These are phyloP conservation scores for Campaea margaritaria DNA, from an alignment of 2,888 invertebrate genomes.

Conservation along the genomic window DNA sequence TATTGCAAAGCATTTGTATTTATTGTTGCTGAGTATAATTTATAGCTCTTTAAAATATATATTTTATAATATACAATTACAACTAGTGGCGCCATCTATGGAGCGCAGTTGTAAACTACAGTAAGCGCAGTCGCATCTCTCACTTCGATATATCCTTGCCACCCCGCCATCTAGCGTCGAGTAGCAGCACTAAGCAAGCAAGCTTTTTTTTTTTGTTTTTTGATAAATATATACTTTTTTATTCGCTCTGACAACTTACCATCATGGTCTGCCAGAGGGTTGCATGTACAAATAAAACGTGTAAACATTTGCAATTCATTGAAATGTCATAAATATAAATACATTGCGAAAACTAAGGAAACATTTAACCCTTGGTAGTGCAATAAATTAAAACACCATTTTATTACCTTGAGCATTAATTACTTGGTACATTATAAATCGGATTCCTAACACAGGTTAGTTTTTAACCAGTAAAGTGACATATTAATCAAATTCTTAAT, in stretches of 20 bases:
- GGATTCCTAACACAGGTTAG: too few relatives aligned
- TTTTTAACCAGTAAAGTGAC: too few relatives aligned
- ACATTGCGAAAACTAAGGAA: constrained; percentile 3
- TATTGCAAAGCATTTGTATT: constrained; percentile 7
- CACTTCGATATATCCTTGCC: constrained; percentile 46
- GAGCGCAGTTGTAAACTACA: constrained; percentile 37
- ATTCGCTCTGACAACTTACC: constrained; percentile 77
- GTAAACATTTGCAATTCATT: constrained; percentile 48
- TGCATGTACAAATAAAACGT: constrained; percentile 80
- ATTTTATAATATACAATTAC: not conserved
- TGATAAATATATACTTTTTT: constrained; percentile 31
- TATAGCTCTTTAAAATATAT: not conserved
- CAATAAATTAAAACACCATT: too few relatives aligned
- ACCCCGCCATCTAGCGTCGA: constrained; percentile 69
- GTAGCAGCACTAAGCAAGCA: constrained; percentile 66
- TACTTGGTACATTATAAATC: too few relatives aligned
- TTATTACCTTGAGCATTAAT: too few relatives aligned
- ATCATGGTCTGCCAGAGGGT: constrained; percentile 77
- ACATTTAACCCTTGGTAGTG: not conserved
- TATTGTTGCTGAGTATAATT: not conserved
- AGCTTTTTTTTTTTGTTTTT: constrained; percentile 48
- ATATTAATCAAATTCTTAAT: too few relatives aligned
- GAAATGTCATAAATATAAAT: constrained; percentile 16
- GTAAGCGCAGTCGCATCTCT: constrained; percentile 45
- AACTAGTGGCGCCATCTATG: constrained; percentile 58